A percentile compares a stretch with the other conserved stretches of the same genome.
Conservation (phyloP, 2,888 invertebrate species). For the Chouioia cunea region DNA sequence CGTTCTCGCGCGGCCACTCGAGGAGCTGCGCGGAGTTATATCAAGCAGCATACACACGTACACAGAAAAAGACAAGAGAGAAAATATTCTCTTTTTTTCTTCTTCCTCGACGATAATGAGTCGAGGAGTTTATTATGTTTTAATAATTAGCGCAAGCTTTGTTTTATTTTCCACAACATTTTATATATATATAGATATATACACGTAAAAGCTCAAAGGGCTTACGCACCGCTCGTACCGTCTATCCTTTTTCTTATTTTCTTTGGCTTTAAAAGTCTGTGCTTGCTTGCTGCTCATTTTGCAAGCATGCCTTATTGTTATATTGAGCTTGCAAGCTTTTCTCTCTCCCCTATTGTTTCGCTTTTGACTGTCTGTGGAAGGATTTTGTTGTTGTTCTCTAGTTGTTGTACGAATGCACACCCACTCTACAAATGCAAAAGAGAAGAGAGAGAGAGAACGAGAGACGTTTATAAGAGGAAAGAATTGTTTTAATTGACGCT, state of each 20-base stretch:
- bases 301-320: neutral
- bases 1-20: neutral
- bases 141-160: slow-evolving; percentile 68
- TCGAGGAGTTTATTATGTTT: slow-evolving; percentile 65
- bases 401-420: too few species aligned
- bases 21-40: too few species aligned
- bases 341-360: too few species aligned
- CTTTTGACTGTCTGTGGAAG: too few species aligned
- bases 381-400: too few species aligned
- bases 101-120: neutral
- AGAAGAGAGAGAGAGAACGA: slow-evolving; percentile 30
- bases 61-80: slow-evolving; percentile 11
- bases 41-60: slow-evolving; percentile 24
- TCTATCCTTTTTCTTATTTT: neutral
- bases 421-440: slow-evolving; percentile 1
- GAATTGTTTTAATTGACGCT: neutral
- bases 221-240: slow-evolving; percentile 14
- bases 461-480: too few species aligned
- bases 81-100: too few species aligned
- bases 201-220: slow-evolving; percentile 53
- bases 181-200: too few species aligned
- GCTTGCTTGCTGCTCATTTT: too few species aligned
- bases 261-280: neutral
- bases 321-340: neutral
- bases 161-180: slow-evolving; percentile 60